Conservation (phyloP, 2,888 invertebrate species). For the Ophioninae sp. region DNA sequence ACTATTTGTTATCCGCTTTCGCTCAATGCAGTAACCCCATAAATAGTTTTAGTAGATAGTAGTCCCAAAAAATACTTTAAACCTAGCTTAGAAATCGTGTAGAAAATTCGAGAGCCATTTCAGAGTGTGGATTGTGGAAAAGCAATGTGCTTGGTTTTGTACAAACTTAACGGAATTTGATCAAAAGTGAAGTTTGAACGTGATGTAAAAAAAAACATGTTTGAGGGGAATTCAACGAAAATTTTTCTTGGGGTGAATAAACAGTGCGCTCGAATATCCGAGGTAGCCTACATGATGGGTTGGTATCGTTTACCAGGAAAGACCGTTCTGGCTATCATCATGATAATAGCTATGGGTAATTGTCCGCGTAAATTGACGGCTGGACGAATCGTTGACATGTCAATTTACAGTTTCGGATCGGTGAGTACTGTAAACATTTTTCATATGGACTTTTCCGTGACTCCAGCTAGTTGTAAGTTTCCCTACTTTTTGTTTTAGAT, state of each 20-base stretch:
- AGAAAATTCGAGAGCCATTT: too few species aligned
- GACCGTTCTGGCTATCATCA: constrained; percentile 42
- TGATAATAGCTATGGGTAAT: constrained; percentile 59
- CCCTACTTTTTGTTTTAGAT: constrained; percentile 60
- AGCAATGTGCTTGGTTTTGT: too few species aligned
- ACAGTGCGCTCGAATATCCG: constrained; percentile 53
- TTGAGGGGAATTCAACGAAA: not conserved
- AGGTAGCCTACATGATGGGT: constrained; percentile 54
- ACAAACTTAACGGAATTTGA: too few species aligned
- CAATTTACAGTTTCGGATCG: constrained; percentile 53
- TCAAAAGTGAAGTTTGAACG: too few species aligned
- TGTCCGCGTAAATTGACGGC: constrained; percentile 59
- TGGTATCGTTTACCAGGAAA: constrained; percentile 60
- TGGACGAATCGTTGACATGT: constrained; percentile 60
- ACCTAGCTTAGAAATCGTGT: too few species aligned
- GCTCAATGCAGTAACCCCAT: not conserved
- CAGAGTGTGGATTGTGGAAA: too few species aligned
- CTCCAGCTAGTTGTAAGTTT: not conserved
- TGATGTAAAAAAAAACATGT: too few species aligned
- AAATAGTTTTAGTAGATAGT: not conserved
- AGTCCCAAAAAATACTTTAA: not conserved
- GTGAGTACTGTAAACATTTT: constrained; percentile 33
- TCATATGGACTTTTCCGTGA: not conserved
- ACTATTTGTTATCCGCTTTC: not conserved
- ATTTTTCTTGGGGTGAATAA: not conserved